Evolutionary conservation across 1,140 invertebrate species (phyloP).

Genomic region (Agraylea sexmaculata): DNA sequence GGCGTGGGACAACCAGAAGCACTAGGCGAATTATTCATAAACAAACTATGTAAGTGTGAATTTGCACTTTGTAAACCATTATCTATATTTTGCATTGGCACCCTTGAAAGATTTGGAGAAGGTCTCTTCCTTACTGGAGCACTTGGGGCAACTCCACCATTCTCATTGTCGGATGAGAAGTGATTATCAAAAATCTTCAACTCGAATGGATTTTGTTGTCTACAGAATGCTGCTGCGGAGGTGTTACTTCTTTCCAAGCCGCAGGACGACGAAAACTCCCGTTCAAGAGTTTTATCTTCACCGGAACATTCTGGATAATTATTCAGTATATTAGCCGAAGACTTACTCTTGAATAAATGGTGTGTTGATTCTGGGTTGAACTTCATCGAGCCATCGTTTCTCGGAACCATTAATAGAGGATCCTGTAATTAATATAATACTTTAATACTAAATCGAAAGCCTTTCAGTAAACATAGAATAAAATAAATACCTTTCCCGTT

Average conservation of each 20-base stretch:
- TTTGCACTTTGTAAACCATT: slow-evolving; percentile 5
- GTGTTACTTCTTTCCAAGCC: slow-evolving; percentile 36
- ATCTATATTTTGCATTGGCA: slow-evolving; percentile 29
- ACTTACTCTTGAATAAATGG: slow-evolving; percentile 16
- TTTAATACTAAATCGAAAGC: slow-evolving; percentile 1
- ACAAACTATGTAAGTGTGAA: too few species aligned
- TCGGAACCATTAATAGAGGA: slow-evolving; percentile 48
- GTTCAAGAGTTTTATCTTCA: too few species aligned
- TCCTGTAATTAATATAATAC: slow-evolving; percentile 29
- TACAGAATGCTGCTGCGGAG: slow-evolving; percentile 26
- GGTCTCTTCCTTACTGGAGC: slow-evolving; percentile 34
- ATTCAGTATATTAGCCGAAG: slow-evolving; percentile 14
- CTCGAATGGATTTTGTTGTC: slow-evolving; percentile 28
- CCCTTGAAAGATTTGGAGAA: slow-evolving; percentile 26
- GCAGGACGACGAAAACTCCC: too few species aligned
- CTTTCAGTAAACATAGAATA: background rate
- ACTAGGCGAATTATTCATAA: too few species aligned
- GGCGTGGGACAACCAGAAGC: too few species aligned
- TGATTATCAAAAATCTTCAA: slow-evolving; percentile 32
- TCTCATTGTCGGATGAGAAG: slow-evolving; percentile 20
- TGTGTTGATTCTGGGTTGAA: slow-evolving; percentile 29
- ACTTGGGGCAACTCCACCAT: slow-evolving; percentile 33
- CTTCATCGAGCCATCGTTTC: slow-evolving; percentile 45
- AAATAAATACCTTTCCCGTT: slow-evolving; percentile 42
- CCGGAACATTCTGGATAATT: too few species aligned